Percentiles rank a stretch among this genome's conserved stretches.
These are phyloP conservation scores for Apamea anceps DNA, from an alignment of 2,888 invertebrate genomes.

Conservation along the genomic window DNA sequence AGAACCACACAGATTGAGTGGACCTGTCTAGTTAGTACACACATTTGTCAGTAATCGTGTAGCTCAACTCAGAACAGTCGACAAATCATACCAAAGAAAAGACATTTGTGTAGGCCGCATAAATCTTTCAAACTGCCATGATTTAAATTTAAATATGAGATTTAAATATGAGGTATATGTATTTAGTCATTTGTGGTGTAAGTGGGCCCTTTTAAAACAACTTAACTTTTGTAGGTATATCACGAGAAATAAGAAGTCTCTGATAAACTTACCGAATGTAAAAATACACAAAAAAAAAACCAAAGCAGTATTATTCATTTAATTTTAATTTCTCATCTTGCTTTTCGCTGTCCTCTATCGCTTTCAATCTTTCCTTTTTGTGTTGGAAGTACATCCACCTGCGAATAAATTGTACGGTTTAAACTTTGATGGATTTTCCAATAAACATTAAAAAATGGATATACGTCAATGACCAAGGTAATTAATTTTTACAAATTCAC, in stretches of 20 bases:
- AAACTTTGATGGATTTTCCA: neutral
- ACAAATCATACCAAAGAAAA: no score
- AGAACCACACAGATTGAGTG: no score
- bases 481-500: neutral
- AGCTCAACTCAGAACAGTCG: no score
- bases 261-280: neutral
- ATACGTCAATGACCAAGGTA: accelerated
- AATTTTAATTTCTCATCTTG: constrained; percentile 61
- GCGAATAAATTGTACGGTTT: constrained; percentile 65
- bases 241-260: neutral
- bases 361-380: constrained; percentile 84
- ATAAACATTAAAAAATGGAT: neutral
- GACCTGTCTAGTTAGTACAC: no score
- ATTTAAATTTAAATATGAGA: neutral
- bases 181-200: neutral
- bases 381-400: constrained; percentile 93
- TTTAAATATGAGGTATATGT: no score
- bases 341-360: constrained; percentile 75
- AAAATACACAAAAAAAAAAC: neutral
- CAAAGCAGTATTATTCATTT: constrained; percentile 1
- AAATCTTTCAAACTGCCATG: no score
- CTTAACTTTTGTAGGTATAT: neutral
- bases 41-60: no score
- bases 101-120: no score
- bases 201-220: neutral